A percentile compares a stretch with the other conserved stretches of the same genome.
Evolutionary conservation across 53 echinoderm and acorn worm species (phyloP).

Genomic region (Apostichopus leukothele): DNA sequence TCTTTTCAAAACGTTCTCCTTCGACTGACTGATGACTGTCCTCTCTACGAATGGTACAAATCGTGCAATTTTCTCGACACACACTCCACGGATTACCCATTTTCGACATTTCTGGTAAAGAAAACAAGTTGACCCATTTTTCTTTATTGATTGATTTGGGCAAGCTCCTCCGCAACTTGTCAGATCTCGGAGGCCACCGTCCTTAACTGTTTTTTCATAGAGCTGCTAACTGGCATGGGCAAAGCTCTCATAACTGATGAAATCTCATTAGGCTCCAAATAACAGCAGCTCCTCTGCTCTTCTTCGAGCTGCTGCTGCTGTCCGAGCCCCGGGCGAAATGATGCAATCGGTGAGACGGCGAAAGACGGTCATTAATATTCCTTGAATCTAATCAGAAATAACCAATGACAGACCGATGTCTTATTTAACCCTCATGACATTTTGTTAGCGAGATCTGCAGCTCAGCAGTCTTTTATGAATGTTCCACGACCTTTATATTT

Average conservation of each 20-base stretch:
- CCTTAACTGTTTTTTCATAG: not conserved
- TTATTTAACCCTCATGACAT: not conserved
- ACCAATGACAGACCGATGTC: not conserved
- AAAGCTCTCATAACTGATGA: not conserved
- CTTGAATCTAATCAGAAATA: not conserved
- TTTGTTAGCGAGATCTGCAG: no score
- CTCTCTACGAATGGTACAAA: no score
- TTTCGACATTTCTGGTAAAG: not conserved
- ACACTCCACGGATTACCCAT: not conserved
- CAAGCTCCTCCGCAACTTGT: not conserved
- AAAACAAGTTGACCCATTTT: conserved; percentile 25
- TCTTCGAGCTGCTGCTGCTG: not conserved
- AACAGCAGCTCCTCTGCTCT: not conserved
- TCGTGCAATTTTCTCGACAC: not conserved
- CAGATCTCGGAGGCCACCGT: conserved; percentile 2
- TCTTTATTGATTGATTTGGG: conserved; percentile 29
- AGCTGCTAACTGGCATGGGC: not conserved
- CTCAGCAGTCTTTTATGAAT: no score
- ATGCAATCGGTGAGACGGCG: not conserved
- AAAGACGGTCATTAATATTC: not conserved
- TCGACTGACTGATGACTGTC: no score
- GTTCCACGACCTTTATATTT: no score
- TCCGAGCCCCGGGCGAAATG: not conserved
- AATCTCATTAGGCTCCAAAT: conserved; percentile 36
- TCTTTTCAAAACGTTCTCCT: no score